phyloP scores from a whole-genome alignment of 2,888 invertebrate genomes.

The Himalopsyche tibetana region DNA sequence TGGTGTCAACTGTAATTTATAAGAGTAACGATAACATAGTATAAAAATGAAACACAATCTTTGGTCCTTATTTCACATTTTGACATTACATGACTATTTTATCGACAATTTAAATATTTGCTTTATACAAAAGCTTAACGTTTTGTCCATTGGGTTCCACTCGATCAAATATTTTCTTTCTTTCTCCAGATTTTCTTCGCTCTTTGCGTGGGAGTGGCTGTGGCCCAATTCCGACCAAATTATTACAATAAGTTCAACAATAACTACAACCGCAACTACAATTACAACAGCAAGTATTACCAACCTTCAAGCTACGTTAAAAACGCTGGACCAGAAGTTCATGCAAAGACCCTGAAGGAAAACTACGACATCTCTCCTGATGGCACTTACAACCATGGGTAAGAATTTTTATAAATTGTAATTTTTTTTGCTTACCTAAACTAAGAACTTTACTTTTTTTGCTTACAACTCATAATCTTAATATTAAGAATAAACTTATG shows the following conservation, averaged over 20 bases:
- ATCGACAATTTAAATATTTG: too few relatives aligned
- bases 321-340: conserved; percentile 66
- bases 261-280: conserved; percentile 61
- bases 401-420: conserved; percentile 66
- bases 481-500: too few relatives aligned
- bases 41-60: too few relatives aligned
- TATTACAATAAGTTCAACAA: neutral
- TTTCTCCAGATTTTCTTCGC: conserved; percentile 68
- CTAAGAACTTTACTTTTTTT: too few relatives aligned
- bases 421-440: too few relatives aligned
- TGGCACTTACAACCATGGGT: conserved; percentile 76
- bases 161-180: neutral
- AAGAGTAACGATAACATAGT: too few relatives aligned
- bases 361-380: conserved; percentile 73
- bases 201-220: conserved; percentile 70
- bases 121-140: too few relatives aligned
- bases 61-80: too few relatives aligned
- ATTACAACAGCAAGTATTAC: conserved; percentile 50
- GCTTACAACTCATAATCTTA: too few relatives aligned
- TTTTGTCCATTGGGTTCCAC: neutral
- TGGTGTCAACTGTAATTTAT: too few relatives aligned
- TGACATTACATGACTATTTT: too few relatives aligned
- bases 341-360: conserved; percentile 70
- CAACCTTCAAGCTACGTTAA: conserved; percentile 59
- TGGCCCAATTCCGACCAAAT: conserved; percentile 68